phyloP scores from a whole-genome alignment of 1,140 invertebrate species.

The Paramacrobiotus metropolitanus region DNA sequence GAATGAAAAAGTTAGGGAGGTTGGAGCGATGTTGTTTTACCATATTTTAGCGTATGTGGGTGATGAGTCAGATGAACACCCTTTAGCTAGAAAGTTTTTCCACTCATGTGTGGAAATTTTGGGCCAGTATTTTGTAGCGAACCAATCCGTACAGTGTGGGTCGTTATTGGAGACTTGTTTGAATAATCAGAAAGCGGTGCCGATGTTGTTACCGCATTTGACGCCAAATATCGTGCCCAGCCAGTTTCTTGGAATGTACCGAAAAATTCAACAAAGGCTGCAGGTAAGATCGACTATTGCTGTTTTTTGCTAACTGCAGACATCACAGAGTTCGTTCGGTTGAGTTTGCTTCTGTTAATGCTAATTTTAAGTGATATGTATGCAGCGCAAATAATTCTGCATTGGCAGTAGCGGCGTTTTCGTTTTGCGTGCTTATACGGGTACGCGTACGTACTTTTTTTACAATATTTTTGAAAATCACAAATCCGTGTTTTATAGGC shows the following conservation, averaged over 20 bases:
- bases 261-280: neutral
- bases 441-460: too few relatives aligned
- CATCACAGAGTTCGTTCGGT: too few relatives aligned
- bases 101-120: neutral
- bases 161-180: neutral
- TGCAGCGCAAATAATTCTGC: too few relatives aligned
- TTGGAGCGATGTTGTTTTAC: neutral
- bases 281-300: too few relatives aligned
- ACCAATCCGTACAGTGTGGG: neutral
- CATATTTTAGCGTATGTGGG: neutral
- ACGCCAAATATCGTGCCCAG: neutral
- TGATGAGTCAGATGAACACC: neutral
- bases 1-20: neutral
- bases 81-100: neutral
- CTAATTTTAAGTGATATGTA: too few relatives aligned
- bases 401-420: too few relatives aligned
- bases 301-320: too few relatives aligned
- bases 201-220: neutral
- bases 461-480: too few relatives aligned
- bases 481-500: too few relatives aligned
- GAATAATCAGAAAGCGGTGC: neutral
- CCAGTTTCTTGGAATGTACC: neutral
- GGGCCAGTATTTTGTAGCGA: neutral
- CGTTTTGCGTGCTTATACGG: too few relatives aligned
- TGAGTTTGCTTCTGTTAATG: too few relatives aligned